Conservation (phyloP, 2,113 vertebrate species). For the Coracopsis vasa region DNA sequence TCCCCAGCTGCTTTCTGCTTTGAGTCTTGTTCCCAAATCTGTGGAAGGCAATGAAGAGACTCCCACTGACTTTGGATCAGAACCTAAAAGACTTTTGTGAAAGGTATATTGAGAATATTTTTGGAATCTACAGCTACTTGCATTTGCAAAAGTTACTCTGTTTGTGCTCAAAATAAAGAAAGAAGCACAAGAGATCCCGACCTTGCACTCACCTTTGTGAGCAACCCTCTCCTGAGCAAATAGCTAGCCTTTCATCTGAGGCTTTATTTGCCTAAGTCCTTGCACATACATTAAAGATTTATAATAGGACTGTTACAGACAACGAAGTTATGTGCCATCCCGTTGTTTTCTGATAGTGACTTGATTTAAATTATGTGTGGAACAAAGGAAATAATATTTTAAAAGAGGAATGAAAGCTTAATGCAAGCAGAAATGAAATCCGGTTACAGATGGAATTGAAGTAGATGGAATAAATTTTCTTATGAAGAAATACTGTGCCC, state of each 20-base stretch:
- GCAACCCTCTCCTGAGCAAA: neutral
- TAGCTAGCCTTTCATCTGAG: neutral
- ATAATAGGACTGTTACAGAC: rapidly evolving
- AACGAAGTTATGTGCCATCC: neutral
- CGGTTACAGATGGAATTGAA: neutral
- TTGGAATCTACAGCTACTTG: neutral
- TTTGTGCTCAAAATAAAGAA: neutral
- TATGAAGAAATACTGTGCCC: neutral
- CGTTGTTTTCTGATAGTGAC: neutral
- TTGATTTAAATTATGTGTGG: neutral
- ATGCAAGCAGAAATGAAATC: neutral
- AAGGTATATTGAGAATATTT: neutral
- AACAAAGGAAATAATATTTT: neutral
- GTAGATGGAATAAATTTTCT: neutral
- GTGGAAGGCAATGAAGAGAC: neutral
- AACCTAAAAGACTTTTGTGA: neutral
- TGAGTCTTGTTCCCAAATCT: neutral
- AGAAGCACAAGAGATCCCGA: neutral
- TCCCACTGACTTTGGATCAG: neutral
- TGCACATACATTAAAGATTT: neutral
- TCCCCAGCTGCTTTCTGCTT: neutral
- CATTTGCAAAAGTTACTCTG: neutral
- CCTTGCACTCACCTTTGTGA: neutral
- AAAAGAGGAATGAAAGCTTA: neutral
- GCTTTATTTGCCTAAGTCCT: neutral